Evolutionary conservation across 1,140 invertebrate genomes (phyloP).

Genomic region (Mizuhopecten yessoensis): DNA sequence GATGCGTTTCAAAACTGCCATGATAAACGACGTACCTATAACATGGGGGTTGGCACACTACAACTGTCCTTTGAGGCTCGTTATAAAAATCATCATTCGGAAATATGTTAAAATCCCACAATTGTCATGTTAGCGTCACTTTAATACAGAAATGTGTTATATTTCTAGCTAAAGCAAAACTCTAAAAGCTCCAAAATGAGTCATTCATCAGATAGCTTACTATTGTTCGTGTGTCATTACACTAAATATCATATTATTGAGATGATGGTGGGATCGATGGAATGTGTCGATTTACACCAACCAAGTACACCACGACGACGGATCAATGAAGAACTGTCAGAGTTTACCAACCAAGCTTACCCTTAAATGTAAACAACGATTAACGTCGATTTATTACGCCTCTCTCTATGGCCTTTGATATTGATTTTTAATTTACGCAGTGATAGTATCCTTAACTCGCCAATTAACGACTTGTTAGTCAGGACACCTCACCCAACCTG

Average conservation of each 20-base stretch:
- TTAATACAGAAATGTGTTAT: too few species aligned
- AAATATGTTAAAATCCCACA: too few species aligned
- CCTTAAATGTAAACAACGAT: conserved; percentile 34
- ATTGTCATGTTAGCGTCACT: too few species aligned
- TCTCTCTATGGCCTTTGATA: background rate
- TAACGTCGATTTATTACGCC: conserved; percentile 30
- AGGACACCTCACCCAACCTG: conserved; percentile 1
- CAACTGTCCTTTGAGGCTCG: too few species aligned
- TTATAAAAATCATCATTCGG: too few species aligned
- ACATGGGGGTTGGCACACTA: too few species aligned
- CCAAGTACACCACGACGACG: background rate
- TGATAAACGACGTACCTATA: too few species aligned
- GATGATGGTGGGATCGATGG: background rate
- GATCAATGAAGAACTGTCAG: conserved; percentile 19
- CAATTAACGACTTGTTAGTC: conserved; percentile 34
- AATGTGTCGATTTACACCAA: conserved; percentile 8
- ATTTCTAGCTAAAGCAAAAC: too few species aligned
- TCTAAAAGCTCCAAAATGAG: background rate
- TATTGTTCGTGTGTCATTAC: background rate
- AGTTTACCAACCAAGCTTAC: conserved; percentile 15
- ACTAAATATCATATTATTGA: background rate
- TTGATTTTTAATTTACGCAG: conserved; percentile 11
- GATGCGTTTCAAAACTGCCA: too few species aligned
- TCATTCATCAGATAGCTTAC: background rate
- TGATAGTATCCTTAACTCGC: conserved; percentile 28